phyloP scores from a whole-genome alignment of 2,797 vertebrate species.

The Pagetopsis macropterus region DNA sequence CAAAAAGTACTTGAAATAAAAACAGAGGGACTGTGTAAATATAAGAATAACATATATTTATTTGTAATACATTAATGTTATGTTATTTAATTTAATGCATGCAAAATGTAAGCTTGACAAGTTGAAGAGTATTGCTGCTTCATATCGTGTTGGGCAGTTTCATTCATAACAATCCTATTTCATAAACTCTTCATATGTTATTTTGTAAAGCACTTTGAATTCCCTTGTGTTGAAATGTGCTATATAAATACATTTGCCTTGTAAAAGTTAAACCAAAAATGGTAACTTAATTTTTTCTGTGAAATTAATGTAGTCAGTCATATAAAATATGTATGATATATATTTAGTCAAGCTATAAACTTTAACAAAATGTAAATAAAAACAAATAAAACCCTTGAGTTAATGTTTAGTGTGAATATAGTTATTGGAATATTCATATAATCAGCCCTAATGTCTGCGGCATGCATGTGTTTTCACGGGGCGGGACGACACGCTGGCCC shows the following conservation, averaged over 20 bases:
- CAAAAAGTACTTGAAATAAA: not conserved
- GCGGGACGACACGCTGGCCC: slow-evolving; percentile 37
- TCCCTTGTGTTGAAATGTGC: too few relatives aligned
- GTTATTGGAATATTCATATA: slow-evolving; percentile 43
- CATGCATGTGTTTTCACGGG: slow-evolving; percentile 18
- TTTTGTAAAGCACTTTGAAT: too few relatives aligned
- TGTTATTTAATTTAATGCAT: too few relatives aligned
- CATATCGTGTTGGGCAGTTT: slow-evolving; percentile 4
- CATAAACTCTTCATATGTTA: not conserved
- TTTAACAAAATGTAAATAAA: not conserved
- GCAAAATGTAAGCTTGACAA: too few relatives aligned
- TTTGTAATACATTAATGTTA: not conserved
- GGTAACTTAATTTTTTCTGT: too few relatives aligned
- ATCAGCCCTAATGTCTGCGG: slow-evolving; percentile 27
- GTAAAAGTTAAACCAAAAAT: too few relatives aligned
- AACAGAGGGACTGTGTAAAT: not conserved
- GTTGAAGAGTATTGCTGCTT: not conserved
- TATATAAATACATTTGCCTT: too few relatives aligned
- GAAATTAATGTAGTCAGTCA: too few relatives aligned
- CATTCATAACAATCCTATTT: not conserved
- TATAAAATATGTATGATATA: too few relatives aligned
- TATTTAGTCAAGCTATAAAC: not conserved
- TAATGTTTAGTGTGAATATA: not conserved
- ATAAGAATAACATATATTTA: too few relatives aligned
- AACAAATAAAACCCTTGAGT: not conserved